A percentile compares a stretch with the other conserved stretches of the same genome.
Conservation (phyloP, 1,140 invertebrate genomes). For the Gryllus bimaculatus region DNA sequence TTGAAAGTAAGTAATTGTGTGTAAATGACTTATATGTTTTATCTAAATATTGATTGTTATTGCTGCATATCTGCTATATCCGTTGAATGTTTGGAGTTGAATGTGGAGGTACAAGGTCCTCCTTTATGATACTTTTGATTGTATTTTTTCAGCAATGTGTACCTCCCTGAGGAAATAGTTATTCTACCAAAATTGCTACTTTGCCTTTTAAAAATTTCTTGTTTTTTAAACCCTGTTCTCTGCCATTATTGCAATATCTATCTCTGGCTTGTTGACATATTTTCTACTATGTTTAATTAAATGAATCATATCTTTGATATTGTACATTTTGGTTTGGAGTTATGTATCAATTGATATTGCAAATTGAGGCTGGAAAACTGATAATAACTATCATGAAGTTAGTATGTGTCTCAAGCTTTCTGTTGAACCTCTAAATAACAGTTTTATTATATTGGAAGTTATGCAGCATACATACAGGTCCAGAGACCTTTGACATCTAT, state of each 20-base stretch:
- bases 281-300: too few species aligned
- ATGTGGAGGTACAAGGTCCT: neutral
- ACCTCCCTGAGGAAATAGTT: too few species aligned
- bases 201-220: too few species aligned
- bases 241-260: too few species aligned
- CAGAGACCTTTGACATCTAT: too few species aligned
- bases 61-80: slow-evolving; percentile 1
- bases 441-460: too few species aligned
- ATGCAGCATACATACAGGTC: too few species aligned
- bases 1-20: neutral
- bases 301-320: too few species aligned
- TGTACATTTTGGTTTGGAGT: neutral
- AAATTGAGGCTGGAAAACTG: neutral
- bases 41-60: neutral
- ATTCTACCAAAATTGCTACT: too few species aligned
- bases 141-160: neutral
- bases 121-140: neutral
- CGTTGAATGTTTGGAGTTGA: neutral
- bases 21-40: neutral
- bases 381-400: neutral
- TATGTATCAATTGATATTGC: neutral
- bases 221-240: too few species aligned
- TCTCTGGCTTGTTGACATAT: too few species aligned
- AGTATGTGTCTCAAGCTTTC: neutral
- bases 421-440: too few species aligned